Conservation (phyloP, 2,113 vertebrate species). For the Heterotis niloticus region DNA sequence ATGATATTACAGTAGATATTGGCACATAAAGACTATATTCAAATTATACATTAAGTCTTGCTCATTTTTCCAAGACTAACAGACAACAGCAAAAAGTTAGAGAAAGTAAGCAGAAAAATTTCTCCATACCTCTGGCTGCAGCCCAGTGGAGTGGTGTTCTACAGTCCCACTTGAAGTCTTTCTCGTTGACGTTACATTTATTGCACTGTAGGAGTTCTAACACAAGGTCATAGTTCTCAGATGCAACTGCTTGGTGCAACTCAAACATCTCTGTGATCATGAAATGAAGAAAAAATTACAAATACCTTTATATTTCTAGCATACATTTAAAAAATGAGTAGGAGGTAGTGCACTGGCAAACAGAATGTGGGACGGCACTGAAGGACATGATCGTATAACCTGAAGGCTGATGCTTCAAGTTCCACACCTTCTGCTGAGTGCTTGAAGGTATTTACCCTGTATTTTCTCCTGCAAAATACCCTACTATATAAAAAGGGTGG, state of each 20-base stretch:
- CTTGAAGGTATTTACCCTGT: too few relatives aligned
- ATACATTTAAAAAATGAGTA: not conserved
- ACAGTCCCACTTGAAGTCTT: slow-evolving; percentile 80
- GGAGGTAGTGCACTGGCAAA: not conserved
- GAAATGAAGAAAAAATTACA: not conserved
- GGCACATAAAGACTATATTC: too few relatives aligned
- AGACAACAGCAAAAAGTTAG: too few relatives aligned
- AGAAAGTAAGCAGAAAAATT: too few relatives aligned
- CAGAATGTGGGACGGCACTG: not conserved
- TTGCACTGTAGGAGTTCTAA: slow-evolving; percentile 66
- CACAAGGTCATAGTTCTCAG: slow-evolving; percentile 63
- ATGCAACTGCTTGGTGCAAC: slow-evolving; percentile 79
- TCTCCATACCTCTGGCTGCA: slow-evolving; percentile 74
- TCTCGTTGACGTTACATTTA: slow-evolving; percentile 73
- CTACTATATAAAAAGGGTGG: too few relatives aligned
- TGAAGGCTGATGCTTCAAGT: too few relatives aligned
- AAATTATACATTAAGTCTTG: too few relatives aligned
- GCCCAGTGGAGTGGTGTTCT: slow-evolving; percentile 88
- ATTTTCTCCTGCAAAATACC: too few relatives aligned
- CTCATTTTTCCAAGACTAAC: too few relatives aligned
- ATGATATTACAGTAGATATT: too few relatives aligned
- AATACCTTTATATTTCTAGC: not conserved
- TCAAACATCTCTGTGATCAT: slow-evolving; percentile 67
- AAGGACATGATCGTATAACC: too few relatives aligned
- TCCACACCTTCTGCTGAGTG: too few relatives aligned